Percentiles rank a stretch among this genome's conserved stretches.
These are phyloP conservation scores for Osmerus mordax DNA, from an alignment of 2,113 vertebrate species.

Conservation along the genomic window DNA sequence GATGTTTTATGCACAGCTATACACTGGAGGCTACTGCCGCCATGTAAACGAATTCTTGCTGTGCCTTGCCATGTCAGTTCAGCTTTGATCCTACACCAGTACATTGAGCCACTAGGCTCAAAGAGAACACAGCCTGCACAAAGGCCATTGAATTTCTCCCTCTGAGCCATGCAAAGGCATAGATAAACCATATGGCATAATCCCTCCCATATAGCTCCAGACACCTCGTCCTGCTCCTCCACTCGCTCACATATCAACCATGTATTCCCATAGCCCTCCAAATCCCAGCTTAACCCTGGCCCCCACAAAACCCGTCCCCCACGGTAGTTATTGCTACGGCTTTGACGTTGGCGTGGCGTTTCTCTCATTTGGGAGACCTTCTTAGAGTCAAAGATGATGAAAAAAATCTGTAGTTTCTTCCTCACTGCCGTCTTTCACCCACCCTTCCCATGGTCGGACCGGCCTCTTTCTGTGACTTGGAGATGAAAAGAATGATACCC, in stretches of 20 bases:
- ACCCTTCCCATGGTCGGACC: not conserved
- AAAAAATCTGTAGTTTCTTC: constrained; percentile 71
- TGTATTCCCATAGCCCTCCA: constrained; percentile 59
- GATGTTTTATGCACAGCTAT: not conserved
- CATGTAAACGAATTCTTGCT: constrained; percentile 46
- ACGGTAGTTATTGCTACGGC: constrained; percentile 58
- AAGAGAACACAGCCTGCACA: constrained; percentile 28
- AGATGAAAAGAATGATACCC: not conserved
- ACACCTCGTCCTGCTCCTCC: constrained; percentile 52
- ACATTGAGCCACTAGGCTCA: constrained; percentile 36
- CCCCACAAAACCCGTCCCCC: constrained; percentile 3
- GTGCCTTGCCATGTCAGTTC: constrained; percentile 35
- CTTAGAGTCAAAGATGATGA: constrained; percentile 66
- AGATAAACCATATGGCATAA: constrained; percentile 65
- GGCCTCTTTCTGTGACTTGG: not conserved
- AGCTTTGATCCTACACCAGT: constrained; percentile 16
- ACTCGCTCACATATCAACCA: constrained; percentile 64
- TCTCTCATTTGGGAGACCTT: constrained; percentile 68
- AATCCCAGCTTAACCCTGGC: constrained; percentile 71
- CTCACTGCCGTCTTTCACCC: constrained; percentile 33
- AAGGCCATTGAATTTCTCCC: constrained; percentile 37
- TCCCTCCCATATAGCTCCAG: constrained; percentile 51
- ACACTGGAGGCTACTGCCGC: constrained; percentile 21
- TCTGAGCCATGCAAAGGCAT: constrained; percentile 38
- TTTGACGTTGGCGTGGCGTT: constrained; percentile 66